Conservation (phyloP, 2,888 invertebrate species). For the Lottia scabra region DNA sequence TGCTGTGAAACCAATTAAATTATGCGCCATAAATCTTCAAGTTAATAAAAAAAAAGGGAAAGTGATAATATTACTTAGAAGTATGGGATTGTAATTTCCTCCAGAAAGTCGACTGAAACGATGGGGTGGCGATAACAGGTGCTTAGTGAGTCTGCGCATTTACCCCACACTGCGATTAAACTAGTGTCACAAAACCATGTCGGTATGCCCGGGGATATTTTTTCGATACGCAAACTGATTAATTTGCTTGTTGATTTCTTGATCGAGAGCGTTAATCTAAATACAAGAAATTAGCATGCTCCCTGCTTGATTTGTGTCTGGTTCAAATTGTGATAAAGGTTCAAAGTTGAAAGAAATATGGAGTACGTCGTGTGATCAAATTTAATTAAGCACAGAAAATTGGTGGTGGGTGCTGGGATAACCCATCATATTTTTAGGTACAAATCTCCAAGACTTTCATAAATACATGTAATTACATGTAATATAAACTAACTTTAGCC, state of each 20-base stretch:
- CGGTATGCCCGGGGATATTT: neutral
- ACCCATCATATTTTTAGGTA: too few relatives aligned
- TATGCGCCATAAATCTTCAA: neutral
- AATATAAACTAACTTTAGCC: too few relatives aligned
- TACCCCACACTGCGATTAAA: neutral
- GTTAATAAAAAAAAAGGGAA: neutral
- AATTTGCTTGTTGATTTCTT: neutral
- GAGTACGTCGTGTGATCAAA: neutral
- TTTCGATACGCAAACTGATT: neutral
- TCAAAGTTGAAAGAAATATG: neutral
- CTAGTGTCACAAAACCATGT: neutral
- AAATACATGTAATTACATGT: too few relatives aligned
- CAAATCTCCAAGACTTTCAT: too few relatives aligned
- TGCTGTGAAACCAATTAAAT: too few relatives aligned
- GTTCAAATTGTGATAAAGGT: neutral
- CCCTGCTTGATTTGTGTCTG: neutral
- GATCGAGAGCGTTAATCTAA: constrained; percentile 1
- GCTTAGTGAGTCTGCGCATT: neutral
- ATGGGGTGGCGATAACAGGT: constrained; percentile 3
- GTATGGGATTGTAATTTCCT: neutral
- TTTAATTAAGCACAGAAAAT: too few relatives aligned
- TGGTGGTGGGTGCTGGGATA: too few relatives aligned
- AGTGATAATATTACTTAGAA: neutral
- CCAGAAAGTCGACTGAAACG: neutral
- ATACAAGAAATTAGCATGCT: neutral